A percentile compares a stretch with the other conserved stretches of the same genome.
phyloP scores from a whole-genome alignment of 2,797 vertebrate genomes.

The Telmatherina bonti region DNA sequence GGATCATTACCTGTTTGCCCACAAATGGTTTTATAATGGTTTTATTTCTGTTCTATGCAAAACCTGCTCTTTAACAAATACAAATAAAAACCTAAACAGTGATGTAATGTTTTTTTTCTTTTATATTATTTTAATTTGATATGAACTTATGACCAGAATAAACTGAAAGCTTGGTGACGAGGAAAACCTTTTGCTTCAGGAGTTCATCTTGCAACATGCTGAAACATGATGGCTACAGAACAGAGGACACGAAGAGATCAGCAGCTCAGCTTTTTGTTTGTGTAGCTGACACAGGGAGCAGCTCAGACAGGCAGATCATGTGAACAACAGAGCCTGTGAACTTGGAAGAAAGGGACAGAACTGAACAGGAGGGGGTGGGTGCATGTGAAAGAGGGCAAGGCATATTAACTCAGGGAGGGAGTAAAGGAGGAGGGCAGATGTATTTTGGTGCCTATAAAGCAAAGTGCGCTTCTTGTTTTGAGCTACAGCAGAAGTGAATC shows the following conservation, averaged over 20 bases:
- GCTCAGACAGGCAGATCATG: not conserved
- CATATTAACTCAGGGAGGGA: slow-evolving; percentile 14
- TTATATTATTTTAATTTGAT: no score
- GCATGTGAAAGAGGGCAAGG: slow-evolving; percentile 30
- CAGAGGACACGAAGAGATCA: not conserved
- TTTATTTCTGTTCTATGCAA: no score
- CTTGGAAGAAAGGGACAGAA: slow-evolving; percentile 29
- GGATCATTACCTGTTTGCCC: no score
- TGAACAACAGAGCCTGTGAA: slow-evolving; percentile 34
- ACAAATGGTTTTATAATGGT: no score
- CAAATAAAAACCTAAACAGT: no score
- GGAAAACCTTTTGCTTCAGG: not conserved
- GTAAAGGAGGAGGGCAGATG: slow-evolving; percentile 25
- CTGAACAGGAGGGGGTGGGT: slow-evolving; percentile 30
- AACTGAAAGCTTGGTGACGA: not conserved
- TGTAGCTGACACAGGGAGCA: not conserved
- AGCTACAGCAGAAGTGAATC: slow-evolving; percentile 61
- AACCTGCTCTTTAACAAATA: no score
- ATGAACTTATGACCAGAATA: not conserved
- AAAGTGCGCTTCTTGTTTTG: slow-evolving; percentile 47
- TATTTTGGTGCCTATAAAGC: slow-evolving; percentile 58
- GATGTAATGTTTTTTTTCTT: not conserved
- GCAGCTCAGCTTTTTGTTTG: slow-evolving; percentile 10
- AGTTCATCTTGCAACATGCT: not conserved
- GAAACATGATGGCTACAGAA: not conserved